Evolutionary conservation across 2,113 vertebrate genomes (phyloP).

Genomic region (Syngnathus scovelli): DNA sequence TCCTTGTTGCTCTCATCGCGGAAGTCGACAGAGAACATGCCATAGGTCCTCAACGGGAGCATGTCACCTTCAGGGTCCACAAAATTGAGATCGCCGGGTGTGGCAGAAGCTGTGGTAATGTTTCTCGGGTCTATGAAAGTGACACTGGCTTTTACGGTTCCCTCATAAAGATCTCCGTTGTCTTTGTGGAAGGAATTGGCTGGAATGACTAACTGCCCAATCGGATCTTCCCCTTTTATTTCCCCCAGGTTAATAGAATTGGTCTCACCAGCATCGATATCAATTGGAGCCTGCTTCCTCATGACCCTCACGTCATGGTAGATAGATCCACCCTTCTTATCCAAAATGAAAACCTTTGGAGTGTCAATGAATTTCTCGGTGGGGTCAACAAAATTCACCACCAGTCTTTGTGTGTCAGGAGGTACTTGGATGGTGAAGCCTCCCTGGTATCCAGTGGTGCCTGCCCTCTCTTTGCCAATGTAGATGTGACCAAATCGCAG

Average conservation of each 20-base stretch:
- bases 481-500: conserved; percentile 87
- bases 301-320: conserved; percentile 89
- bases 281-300: conserved; percentile 76
- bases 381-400: conserved; percentile 83
- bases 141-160: conserved; percentile 84
- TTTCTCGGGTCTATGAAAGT: conserved; percentile 93
- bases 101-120: conserved; percentile 71
- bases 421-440: conserved; percentile 87
- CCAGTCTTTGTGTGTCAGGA: conserved; percentile 75
- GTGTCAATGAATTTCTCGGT: conserved; percentile 78
- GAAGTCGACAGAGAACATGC: conserved; percentile 93
- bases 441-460: conserved; percentile 88
- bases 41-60: conserved; percentile 86
- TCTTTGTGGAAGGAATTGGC: conserved; percentile 76
- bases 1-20: conserved; percentile 72
- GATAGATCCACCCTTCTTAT: conserved; percentile 79
- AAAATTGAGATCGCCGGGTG: conserved; percentile 90
- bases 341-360: conserved; percentile 85
- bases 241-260: conserved; percentile 81
- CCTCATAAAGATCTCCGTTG: conserved; percentile 77
- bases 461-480: conserved; percentile 75
- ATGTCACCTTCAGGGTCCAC: conserved; percentile 80
- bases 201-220: conserved; percentile 84
- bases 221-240: conserved; percentile 65
- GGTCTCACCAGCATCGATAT: conserved; percentile 72